Evolutionary conservation across 2,113 vertebrate species (phyloP).

Genomic region (Conger conger): DNA sequence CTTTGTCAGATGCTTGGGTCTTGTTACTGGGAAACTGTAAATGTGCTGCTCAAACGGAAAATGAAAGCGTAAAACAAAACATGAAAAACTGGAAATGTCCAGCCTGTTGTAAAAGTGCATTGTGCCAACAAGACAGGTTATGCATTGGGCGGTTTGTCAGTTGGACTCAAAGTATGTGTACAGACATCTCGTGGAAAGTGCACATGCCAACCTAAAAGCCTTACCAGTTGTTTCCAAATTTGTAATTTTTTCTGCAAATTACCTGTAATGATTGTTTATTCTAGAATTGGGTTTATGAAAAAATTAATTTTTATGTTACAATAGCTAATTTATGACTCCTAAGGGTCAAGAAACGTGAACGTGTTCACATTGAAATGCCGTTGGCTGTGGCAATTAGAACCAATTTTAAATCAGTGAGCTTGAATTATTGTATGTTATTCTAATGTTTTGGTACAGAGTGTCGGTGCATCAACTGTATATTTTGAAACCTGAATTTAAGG

Average conservation of each 20-base stretch:
- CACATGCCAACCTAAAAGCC: no score
- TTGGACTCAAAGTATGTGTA: not conserved
- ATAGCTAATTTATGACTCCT: no score
- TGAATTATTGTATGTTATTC: no score
- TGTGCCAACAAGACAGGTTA: not conserved
- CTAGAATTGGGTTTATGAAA: not conserved
- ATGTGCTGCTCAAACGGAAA: constrained; percentile 13
- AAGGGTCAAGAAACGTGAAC: no score
- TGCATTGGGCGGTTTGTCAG: not conserved
- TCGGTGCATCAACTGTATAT: no score
- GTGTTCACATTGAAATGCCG: no score
- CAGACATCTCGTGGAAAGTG: not conserved
- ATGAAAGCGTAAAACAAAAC: not conserved
- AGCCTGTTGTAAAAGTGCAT: not conserved
- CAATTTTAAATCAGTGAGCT: no score
- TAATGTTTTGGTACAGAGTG: no score
- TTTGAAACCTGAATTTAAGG: no score
- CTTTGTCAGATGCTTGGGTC: constrained; percentile 1
- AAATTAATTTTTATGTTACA: no score
- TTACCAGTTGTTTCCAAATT: not conserved
- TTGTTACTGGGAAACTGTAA: not conserved
- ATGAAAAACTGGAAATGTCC: constrained; percentile 16
- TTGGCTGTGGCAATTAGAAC: no score
- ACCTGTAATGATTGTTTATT: no score
- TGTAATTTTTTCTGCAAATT: not conserved